phyloP scores from a whole-genome alignment of 2,797 vertebrate species.

The Chelmon rostratus region DNA sequence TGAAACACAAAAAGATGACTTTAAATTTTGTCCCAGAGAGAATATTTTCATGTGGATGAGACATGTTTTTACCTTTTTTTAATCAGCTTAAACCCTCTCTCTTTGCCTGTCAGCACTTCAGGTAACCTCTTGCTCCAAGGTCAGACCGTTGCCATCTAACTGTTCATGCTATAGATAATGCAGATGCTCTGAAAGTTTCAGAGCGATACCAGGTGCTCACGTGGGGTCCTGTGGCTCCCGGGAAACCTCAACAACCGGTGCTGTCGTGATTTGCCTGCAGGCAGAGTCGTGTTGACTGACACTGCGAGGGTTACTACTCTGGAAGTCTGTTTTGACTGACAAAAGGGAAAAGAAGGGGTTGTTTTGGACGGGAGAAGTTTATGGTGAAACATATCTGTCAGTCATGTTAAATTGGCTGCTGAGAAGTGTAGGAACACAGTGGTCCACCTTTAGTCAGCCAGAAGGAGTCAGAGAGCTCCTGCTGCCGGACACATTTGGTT shows the following conservation, averaged over 20 bases:
- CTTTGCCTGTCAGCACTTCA: conserved; percentile 11
- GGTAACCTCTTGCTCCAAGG: conserved; percentile 39
- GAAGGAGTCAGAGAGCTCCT: conserved; percentile 33
- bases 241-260: neutral
- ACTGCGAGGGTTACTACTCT: conserved; percentile 37
- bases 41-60: conserved; percentile 31
- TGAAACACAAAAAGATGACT: conserved; percentile 21
- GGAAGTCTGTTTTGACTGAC: conserved; percentile 63
- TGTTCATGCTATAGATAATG: conserved; percentile 33
- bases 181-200: conserved; percentile 19
- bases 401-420: conserved; percentile 74
- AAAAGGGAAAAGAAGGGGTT: conserved; percentile 43
- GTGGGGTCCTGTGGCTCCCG: neutral
- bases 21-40: conserved; percentile 6
- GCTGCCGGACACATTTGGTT: conserved; percentile 40
- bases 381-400: conserved; percentile 62
- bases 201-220: neutral
- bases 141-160: conserved; percentile 19
- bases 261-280: conserved; percentile 40
- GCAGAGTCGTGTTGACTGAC: conserved; percentile 51
- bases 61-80: conserved; percentile 23
- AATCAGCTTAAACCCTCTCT: conserved; percentile 34
- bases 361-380: conserved; percentile 60
- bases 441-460: conserved; percentile 50
- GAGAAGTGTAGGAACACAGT: conserved; percentile 41